Percentiles rank a stretch among this genome's conserved stretches.
These are phyloP conservation scores for Paradisaea rubra DNA, from an alignment of 2,113 vertebrate genomes.

Conservation along the genomic window DNA sequence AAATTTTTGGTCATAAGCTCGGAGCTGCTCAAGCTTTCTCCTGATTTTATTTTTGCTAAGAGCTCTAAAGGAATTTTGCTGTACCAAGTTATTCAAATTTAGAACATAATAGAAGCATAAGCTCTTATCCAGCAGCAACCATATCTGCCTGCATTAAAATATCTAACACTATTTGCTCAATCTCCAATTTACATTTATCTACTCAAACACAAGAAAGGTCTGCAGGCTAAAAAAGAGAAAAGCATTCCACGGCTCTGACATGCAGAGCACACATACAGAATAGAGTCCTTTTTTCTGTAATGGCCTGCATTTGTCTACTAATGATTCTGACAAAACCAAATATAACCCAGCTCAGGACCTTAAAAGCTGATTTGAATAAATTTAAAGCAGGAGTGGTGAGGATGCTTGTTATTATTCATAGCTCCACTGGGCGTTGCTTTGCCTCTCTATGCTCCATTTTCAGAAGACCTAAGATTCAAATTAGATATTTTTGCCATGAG, in stretches of 20 bases:
- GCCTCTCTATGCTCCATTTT: neutral
- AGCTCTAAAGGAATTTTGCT: constrained; percentile 25
- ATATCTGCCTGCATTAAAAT: constrained; percentile 61
- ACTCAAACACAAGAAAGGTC: constrained; percentile 60
- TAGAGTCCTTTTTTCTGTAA: constrained; percentile 41
- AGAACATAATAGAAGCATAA: constrained; percentile 60
- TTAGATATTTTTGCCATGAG: neutral
- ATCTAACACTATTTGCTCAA: constrained; percentile 63
- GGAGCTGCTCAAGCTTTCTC: neutral
- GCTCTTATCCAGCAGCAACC: constrained; percentile 46
- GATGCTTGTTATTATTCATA: constrained; percentile 50
- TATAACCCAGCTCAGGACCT: constrained; percentile 35
- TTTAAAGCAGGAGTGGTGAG: neutral
- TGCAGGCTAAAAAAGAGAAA: constrained; percentile 53
- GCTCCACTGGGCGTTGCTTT: neutral
- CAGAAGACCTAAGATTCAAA: constrained; percentile 5
- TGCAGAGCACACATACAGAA: constrained; percentile 35
- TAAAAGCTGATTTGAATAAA: constrained; percentile 54
- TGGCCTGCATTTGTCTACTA: constrained; percentile 59
- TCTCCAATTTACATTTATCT: constrained; percentile 70
- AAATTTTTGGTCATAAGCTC: neutral
- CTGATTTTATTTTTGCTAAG: constrained; percentile 27
- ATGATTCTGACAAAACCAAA: constrained; percentile 64
- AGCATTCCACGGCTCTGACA: neutral
- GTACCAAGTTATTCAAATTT: constrained; percentile 56